Evolutionary conservation across 37 sponge, comb jelly and placozoan species (phyloP), one percentile per base, ranked within the genome.

Genomic region (Bolinopsis microptera): DNA sequence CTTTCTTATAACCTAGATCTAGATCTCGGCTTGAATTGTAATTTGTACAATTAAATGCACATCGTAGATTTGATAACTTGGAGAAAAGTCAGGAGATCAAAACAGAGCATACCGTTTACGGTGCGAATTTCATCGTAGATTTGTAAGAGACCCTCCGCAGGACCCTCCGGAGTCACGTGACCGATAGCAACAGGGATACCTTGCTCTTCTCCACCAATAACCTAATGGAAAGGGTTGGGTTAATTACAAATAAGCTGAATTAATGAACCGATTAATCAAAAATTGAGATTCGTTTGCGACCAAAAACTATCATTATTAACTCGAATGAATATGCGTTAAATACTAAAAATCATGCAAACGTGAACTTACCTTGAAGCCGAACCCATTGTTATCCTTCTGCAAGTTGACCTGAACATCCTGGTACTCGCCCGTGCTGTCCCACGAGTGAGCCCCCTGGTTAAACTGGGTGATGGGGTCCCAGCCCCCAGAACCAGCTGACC

Each of bases 181-280:
- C 86, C 92, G n/a, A 69, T 70, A 93, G 69, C 61, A 3, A 94
- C 94, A n/a, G 83, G 94, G 5, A 92, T 93, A 1, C 94, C 94
- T 93, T 94, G 92, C 83, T 94, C 94, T 39, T 72, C 92, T n/a
- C 94, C 94, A 0, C 94, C 94, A 5, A 92, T 69, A 3, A 94
- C 39, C 38, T 69, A 37, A 5, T 28, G 27, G 74, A 70, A 30
- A 28, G 74, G 74, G 18, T 18, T 22, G n/a, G n/a, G n/a, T n/a
- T n/a, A n/a, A n/a, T n/a, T n/a, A n/a, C n/a, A n/a, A n/a, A n/a
- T n/a, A n/a, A n/a, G n/a, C n/a, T n/a, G n/a, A n/a, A n/a, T n/a
- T n/a, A n/a, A n/a, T n/a, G n/a, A n/a, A n/a, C n/a, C n/a, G n/a
- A n/a, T n/a, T n/a, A n/a, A n/a, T n/a, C n/a, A n/a, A n/a, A n/a